Base-by-base conservation (phyloP, 2,113 vertebrate species). In the Camelus bactrianus region DNA sequence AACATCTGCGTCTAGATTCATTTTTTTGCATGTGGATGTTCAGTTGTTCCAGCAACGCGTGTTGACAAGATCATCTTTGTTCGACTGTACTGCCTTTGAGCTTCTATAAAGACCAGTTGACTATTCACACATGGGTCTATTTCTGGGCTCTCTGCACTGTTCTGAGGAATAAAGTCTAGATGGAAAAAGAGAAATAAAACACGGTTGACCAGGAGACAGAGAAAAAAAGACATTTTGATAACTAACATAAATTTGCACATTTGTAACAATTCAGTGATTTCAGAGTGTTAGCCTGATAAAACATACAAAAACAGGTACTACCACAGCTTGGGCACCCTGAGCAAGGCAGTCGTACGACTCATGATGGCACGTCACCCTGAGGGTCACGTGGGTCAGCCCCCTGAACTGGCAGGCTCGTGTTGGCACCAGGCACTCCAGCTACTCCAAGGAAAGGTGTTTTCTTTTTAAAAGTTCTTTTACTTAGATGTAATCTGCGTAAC, bases 351-450 rank as follows among this genome's bases (percentile, higher is more conserved):
- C 1, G 1, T 38, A 17, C 1, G 3, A 80, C 28, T 46, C 56
- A 3, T 16, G 0, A 11, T 6, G 9, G 35, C 14, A 69, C 35
- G 0, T 10, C 52, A 4, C 52, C 30, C 5, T 17, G 32, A 3
- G 64, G 54, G 22, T 65, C 35, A 26, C 3, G 5, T 0, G 24
- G n/a, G 35, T 1, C 20, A 22, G 22, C 13, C 26, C 8, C 26
- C 11, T 81, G 10, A 13, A 26, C 38, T 0, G 30, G 54, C 60
- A 58, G 24, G 42, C 62, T 12, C 10, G 52, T 26, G 46, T 38
- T 17, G 15, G 24, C 5, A 24, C 30, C 26, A 35, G 8, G 48
- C 14, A 12, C 6, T 17, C 8, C 17, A 38, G 28, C 14, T n/a
- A 82, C 20, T 17, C 42, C 17, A 24, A 28, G 20, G 28, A 6